Evolutionary conservation across 2,888 invertebrate genomes (phyloP).

Genomic region (Argynnis bischoffii): DNA sequence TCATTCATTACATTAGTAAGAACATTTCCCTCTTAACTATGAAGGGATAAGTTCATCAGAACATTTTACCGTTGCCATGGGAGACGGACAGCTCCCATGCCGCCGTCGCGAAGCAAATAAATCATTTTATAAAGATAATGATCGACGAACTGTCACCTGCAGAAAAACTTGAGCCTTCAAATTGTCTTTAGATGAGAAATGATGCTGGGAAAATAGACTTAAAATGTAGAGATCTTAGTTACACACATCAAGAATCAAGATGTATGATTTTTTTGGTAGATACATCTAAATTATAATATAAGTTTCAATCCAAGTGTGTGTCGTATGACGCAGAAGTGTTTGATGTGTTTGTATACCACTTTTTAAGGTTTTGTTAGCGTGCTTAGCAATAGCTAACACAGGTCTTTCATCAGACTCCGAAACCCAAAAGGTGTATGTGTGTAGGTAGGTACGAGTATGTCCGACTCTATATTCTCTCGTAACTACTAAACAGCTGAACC

Average conservation of each 20-base stretch:
- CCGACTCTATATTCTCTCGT: too few relatives aligned
- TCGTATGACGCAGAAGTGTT: too few relatives aligned
- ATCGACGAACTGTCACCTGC: conserved; percentile 10
- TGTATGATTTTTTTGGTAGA: too few relatives aligned
- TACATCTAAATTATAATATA: too few relatives aligned
- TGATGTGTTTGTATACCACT: too few relatives aligned
- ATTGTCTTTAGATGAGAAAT: neutral
- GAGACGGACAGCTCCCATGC: conserved; percentile 1
- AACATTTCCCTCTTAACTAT: neutral
- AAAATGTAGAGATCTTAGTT: neutral
- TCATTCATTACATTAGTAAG: neutral
- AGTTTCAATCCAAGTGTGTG: too few relatives aligned
- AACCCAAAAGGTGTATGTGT: too few relatives aligned
- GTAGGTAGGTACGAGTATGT: too few relatives aligned
- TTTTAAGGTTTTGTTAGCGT: too few relatives aligned
- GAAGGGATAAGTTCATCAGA: neutral
- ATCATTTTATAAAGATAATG: conserved; percentile 15
- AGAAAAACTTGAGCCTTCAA: neutral
- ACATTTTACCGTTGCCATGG: conserved; percentile 3
- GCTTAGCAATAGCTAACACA: too few relatives aligned
- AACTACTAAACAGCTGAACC: too few relatives aligned
- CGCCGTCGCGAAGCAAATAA: neutral
- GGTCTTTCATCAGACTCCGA: too few relatives aligned
- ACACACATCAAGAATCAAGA: neutral
- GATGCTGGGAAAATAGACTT: conserved; percentile 11